Conservation (phyloP, 2,797 vertebrate species). For the Sus cebifrons region DNA sequence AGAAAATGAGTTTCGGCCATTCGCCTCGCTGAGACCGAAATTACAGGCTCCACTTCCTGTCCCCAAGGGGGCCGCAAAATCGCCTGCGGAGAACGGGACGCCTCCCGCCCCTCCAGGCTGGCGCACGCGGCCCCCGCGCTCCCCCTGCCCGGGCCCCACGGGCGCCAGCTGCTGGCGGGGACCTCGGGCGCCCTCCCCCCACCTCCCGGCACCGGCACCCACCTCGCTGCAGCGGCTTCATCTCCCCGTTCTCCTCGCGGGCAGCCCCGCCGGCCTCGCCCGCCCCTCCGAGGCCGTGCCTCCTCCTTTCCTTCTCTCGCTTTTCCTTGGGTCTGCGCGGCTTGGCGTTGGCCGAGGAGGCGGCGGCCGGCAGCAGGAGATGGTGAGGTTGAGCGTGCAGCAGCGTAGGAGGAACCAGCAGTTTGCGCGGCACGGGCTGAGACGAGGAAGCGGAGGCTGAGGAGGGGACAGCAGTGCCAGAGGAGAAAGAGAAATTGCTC, state of each 20-base stretch:
- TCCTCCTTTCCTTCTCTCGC: slow-evolving; percentile 93
- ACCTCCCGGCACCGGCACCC: slow-evolving; percentile 77
- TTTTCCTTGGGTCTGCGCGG: slow-evolving; percentile 93
- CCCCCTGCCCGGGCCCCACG: neutral
- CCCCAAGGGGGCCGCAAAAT: neutral
- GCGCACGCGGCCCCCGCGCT: slow-evolving; percentile 43
- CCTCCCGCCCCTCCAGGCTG: neutral
- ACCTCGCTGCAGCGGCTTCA: slow-evolving; percentile 93
- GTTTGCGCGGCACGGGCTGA: slow-evolving; percentile 89
- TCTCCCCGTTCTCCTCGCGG: slow-evolving; percentile 95
- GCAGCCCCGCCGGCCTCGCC: slow-evolving; percentile 86
- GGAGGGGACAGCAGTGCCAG: slow-evolving; percentile 88
- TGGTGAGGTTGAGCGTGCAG: slow-evolving; percentile 89
- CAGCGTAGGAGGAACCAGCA: slow-evolving; percentile 93
- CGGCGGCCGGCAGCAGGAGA: slow-evolving; percentile 71
- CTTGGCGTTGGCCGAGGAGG: slow-evolving; percentile 86
- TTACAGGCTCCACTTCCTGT: slow-evolving; percentile 74
- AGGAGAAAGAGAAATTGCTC: slow-evolving; percentile 80
- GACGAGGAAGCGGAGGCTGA: slow-evolving; percentile 90
- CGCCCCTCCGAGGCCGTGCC: slow-evolving; percentile 91
- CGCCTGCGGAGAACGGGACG: neutral
- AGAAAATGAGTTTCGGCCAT: slow-evolving; percentile 39
- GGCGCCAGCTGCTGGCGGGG: neutral
- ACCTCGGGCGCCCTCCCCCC: neutral
- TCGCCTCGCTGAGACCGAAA: slow-evolving; percentile 40